Evolutionary conservation across 2,888 invertebrate genomes (phyloP), one percentile per base, ranked within the genome.

Genomic region (Pristionchus entomophagus): DNA sequence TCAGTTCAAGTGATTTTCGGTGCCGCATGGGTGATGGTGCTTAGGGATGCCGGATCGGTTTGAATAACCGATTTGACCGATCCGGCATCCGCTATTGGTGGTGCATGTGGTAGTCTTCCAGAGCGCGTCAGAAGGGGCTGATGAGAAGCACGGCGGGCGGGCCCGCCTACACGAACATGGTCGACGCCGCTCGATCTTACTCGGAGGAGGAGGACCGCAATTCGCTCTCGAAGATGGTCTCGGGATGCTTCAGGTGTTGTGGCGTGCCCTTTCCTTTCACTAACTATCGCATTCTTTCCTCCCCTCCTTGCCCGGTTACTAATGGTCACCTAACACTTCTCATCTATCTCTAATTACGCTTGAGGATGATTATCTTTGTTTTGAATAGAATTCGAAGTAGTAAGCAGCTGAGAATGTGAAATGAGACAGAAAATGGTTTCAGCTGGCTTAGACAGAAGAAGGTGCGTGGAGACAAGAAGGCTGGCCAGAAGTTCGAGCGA

Each of bases 401-500:
- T 8, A n/a, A 26, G 26, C 2, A 26, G 19, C 56, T 22, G 14
- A 8, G 69, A 35, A 69, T n/a, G n/a, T n/a, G n/a, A n/a, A n/a
- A n/a, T n/a, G n/a, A n/a, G n/a, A n/a, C n/a, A n/a, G n/a, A n/a
- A n/a, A n/a, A n/a, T 29, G 29, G 0, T 81, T 81, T 35, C 41
- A 82, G 82, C 26, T 82, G 82, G 82, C 59, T 82, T 12, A 38
- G 26, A n/a, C 35, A 29, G 32, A 38, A 45, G 41, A 82, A 82
- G 45, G 22, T 84, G 19, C 45, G 65, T 1, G 83, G 83, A n/a
- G 83, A 84, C 5, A 22, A 14, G 14, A 49, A 62, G 17, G 49
- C 65, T 6, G 83, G 65, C 0, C 32, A 45, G 73, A 35, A 85
- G 53, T 85, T 41, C 77, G 85, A 85, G 85, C 14, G 77, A 26